These are phyloP conservation scores for Anagrus nilaparvatae DNA, from an alignment of 1,140 invertebrate species.

Conservation along the genomic window DNA sequence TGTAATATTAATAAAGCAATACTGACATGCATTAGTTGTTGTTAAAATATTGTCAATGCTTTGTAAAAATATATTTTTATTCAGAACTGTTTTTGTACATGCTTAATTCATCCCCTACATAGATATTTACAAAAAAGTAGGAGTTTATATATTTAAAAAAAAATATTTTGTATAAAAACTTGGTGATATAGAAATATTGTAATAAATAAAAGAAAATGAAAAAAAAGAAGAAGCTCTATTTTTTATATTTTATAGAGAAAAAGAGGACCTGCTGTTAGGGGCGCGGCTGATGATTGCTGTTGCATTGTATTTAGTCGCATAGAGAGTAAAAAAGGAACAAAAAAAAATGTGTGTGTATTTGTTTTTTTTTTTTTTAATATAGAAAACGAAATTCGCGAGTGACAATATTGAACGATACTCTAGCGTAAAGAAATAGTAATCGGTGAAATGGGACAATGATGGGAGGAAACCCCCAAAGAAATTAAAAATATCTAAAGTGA, in stretches of 20 bases:
- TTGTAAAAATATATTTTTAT: too few species aligned
- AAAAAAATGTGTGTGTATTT: too few species aligned
- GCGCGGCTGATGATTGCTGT: conserved; percentile 41
- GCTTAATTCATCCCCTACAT: too few species aligned
- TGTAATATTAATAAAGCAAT: too few species aligned
- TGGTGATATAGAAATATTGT: neutral
- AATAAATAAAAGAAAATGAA: conserved; percentile 8
- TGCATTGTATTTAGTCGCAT: conserved; percentile 33
- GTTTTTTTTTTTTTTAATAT: too few species aligned
- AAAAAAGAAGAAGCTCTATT: conserved; percentile 16
- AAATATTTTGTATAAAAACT: too few species aligned
- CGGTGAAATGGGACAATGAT: conserved; percentile 15
- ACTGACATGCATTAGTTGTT: too few species aligned
- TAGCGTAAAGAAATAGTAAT: neutral
- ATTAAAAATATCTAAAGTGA: conserved; percentile 42
- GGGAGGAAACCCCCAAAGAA: conserved; percentile 34
- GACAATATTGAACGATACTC: conserved; percentile 9
- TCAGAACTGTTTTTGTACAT: too few species aligned
- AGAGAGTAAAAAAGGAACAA: too few species aligned
- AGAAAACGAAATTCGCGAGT: conserved; percentile 25
- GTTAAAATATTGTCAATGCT: too few species aligned
- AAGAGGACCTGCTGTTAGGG: conserved; percentile 37
- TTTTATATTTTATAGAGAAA: conserved; percentile 18
- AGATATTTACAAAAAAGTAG: too few species aligned
- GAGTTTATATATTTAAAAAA: too few species aligned